These are phyloP conservation scores for Columba guinea DNA, from an alignment of 2,797 vertebrate species.

Conservation along the genomic window DNA sequence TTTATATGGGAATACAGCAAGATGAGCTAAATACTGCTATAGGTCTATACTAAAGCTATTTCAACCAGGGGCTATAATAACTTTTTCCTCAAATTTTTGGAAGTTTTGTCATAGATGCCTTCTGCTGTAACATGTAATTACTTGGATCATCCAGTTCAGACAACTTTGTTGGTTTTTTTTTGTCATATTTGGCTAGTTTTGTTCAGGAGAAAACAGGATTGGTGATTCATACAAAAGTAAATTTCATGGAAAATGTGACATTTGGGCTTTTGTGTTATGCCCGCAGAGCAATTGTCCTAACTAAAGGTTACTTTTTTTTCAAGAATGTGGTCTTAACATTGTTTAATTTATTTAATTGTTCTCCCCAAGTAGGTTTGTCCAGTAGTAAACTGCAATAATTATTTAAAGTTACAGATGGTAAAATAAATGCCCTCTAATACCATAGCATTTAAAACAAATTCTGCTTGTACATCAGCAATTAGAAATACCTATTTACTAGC, in stretches of 20 bases:
- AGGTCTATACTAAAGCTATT: conserved; percentile 41
- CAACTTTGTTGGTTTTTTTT: neutral
- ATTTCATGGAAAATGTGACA: conserved; percentile 65
- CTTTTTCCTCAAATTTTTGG: conserved; percentile 48
- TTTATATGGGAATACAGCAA: neutral
- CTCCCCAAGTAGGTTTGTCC: neutral
- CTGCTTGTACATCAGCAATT: neutral
- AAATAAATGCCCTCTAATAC: conserved; percentile 62
- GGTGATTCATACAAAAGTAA: conserved; percentile 65
- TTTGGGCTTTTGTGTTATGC: conserved; percentile 55
- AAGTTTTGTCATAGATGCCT: conserved; percentile 57
- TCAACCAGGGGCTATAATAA: conserved; percentile 54
- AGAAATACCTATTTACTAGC: neutral
- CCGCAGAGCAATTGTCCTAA: conserved; percentile 57
- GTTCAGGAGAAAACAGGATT: conserved; percentile 63
- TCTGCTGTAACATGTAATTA: conserved; percentile 66
- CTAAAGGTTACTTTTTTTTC: conserved; percentile 50
- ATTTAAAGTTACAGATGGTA: conserved; percentile 20
- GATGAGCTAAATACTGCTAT: conserved; percentile 13
- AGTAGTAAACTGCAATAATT: conserved; percentile 21
- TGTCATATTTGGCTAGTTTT: conserved; percentile 38
- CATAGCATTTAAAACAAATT: neutral
- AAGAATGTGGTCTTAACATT: neutral
- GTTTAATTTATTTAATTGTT: conserved; percentile 55
- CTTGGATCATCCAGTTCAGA: conserved; percentile 50